Percentiles rank a stretch among this genome's conserved stretches.
Evolutionary conservation across 2,888 invertebrate genomes (phyloP).

Genomic region (Pelosia muscerda): DNA sequence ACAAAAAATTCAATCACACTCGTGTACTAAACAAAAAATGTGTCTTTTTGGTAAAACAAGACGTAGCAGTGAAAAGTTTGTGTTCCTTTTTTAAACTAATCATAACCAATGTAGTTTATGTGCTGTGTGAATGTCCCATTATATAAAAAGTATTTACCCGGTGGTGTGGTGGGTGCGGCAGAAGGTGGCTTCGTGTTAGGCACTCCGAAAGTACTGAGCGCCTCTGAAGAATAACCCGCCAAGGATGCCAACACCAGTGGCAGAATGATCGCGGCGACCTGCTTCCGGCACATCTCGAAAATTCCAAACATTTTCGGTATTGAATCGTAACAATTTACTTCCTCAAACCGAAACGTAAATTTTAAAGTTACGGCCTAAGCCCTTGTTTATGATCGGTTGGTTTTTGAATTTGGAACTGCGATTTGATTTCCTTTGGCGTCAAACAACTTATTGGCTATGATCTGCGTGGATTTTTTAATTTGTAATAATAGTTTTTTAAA

Average conservation of each 20-base stretch:
- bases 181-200: constrained; percentile 87
- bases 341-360: constrained; percentile 19
- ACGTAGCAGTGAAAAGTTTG: constrained; percentile 34
- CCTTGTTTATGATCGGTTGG: constrained; percentile 37
- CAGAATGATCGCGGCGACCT: constrained; percentile 70
- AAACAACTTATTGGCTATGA: constrained; percentile 24
- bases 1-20: constrained; percentile 35
- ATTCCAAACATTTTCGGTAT: constrained; percentile 57
- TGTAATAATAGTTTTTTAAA: constrained; percentile 6
- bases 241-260: constrained; percentile 71
- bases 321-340: constrained; percentile 37
- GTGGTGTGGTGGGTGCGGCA: constrained; percentile 85
- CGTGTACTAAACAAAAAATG: constrained; percentile 34
- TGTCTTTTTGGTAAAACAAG: constrained; percentile 30
- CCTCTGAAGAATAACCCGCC: constrained; percentile 84
- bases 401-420: constrained; percentile 48
- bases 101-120: constrained; percentile 37
- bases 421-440: constrained; percentile 42
- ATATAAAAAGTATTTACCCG: constrained; percentile 83
- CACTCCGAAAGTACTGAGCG: constrained; percentile 90
- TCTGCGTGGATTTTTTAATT: not conserved
- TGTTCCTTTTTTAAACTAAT: constrained; percentile 33
- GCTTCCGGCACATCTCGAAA: constrained; percentile 74
- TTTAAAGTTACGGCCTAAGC: constrained; percentile 38
- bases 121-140: constrained; percentile 70